Evolutionary conservation across 2,113 vertebrate species (phyloP).

Genomic region (Podarcis muralis): DNA sequence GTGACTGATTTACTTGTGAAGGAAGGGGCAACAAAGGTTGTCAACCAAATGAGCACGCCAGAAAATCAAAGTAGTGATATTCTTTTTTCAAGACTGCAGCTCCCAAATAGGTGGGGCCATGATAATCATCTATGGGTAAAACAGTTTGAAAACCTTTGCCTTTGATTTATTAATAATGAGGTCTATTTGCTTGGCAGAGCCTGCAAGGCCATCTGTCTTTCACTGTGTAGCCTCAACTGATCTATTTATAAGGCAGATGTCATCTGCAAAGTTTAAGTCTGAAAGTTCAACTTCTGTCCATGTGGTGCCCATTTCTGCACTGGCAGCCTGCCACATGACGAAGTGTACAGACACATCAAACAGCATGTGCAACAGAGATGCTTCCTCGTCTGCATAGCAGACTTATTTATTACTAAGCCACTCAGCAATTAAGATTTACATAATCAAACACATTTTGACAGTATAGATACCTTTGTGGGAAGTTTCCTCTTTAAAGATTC

Average conservation of each 20-base stretch:
- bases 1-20: background rate
- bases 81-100: background rate
- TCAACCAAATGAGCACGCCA: background rate
- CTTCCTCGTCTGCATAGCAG: background rate
- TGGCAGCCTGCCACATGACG: constrained; percentile 3
- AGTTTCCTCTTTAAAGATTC: background rate
- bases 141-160: constrained; percentile 12
- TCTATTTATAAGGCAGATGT: constrained; percentile 42
- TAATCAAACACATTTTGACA: background rate
- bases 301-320: background rate
- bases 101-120: background rate
- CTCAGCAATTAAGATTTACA: background rate
- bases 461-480: background rate
- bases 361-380: background rate
- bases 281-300: constrained; percentile 19
- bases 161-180: constrained; percentile 44
- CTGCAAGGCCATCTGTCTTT: constrained; percentile 34
- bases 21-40: background rate
- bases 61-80: background rate
- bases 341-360: background rate
- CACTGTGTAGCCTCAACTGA: constrained; percentile 8
- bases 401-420: background rate
- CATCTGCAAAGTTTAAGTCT: constrained; percentile 27
- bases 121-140: constrained; percentile 3
- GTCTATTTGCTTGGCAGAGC: constrained; percentile 34